A percentile compares a stretch with the other conserved stretches of the same genome.
phyloP scores from a whole-genome alignment of 2,113 vertebrate genomes.

The Lichenostomus cassidix region DNA sequence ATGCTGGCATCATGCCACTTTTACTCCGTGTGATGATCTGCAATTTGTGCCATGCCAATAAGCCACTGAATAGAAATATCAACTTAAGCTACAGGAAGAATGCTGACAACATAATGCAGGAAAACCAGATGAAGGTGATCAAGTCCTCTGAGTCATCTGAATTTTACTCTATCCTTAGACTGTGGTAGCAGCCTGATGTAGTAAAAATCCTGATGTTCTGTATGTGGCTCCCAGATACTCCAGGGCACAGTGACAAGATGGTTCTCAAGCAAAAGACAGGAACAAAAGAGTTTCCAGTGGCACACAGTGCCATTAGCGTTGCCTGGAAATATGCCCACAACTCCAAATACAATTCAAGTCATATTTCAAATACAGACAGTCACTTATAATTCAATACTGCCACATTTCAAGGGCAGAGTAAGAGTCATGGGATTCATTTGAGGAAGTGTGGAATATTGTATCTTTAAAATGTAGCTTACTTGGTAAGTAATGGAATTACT shows the following conservation, averaged over 20 bases:
- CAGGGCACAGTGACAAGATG: not conserved
- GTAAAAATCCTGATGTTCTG: not conserved
- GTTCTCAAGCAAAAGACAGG: not conserved
- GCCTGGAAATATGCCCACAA: constrained; percentile 21
- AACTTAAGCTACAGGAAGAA: constrained; percentile 41
- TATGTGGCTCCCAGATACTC: not conserved
- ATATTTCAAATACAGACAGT: constrained; percentile 33
- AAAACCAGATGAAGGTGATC: constrained; percentile 58
- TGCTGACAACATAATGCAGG: constrained; percentile 24
- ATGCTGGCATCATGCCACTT: not conserved
- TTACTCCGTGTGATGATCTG: constrained; percentile 30
- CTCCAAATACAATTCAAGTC: constrained; percentile 28
- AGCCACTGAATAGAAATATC: constrained; percentile 4
- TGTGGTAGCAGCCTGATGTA: not conserved
- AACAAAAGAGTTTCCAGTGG: constrained; percentile 10
- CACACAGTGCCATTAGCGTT: not conserved
- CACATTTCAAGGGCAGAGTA: constrained; percentile 34
- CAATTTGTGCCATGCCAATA: constrained; percentile 54
- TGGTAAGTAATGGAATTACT: not conserved
- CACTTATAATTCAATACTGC: not conserved
- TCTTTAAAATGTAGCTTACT: not conserved
- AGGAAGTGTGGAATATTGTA: not conserved
- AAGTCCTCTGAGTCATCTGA: constrained; percentile 38
- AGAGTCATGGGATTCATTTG: not conserved
- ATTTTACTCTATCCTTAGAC: constrained; percentile 27